These are phyloP conservation scores for Cheirogaleus medius DNA, from an alignment of 2,113 vertebrate genomes.

Conservation along the genomic window DNA sequence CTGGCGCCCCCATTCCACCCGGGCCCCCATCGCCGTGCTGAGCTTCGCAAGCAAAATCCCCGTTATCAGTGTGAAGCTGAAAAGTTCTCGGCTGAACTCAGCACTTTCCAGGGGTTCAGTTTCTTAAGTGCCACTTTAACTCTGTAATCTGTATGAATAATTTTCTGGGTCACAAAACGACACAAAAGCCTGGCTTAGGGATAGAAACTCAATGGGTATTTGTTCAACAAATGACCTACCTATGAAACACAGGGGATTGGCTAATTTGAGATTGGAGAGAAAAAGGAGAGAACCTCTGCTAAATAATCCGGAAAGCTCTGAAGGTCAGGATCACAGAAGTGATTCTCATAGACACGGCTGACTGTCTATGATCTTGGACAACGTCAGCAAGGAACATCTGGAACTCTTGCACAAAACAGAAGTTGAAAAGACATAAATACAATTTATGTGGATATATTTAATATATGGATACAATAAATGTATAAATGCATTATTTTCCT, in stretches of 20 bases:
- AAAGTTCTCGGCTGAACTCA: background rate
- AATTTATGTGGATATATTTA: too few species aligned
- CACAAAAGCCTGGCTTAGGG: background rate
- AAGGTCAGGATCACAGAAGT: background rate
- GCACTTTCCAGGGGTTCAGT: background rate
- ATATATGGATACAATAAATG: too few species aligned
- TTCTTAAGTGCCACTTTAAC: background rate
- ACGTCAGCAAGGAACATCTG: background rate
- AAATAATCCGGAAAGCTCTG: background rate
- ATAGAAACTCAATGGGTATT: background rate
- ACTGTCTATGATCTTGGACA: background rate
- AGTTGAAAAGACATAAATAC: background rate
- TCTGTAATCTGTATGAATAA: background rate
- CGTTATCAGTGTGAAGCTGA: background rate
- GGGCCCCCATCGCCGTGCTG: background rate
- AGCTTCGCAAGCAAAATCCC: background rate
- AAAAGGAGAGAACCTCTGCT: background rate
- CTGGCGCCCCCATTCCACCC: background rate
- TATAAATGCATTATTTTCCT: background rate
- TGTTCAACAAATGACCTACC: background rate
- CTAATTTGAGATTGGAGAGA: background rate
- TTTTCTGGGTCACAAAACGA: background rate
- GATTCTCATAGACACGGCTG: background rate
- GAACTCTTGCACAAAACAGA: background rate
- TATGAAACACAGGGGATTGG: background rate